These are phyloP conservation scores for Eriocheir sinensis DNA, from an alignment of 1,140 invertebrate species.

Conservation along the genomic window DNA sequence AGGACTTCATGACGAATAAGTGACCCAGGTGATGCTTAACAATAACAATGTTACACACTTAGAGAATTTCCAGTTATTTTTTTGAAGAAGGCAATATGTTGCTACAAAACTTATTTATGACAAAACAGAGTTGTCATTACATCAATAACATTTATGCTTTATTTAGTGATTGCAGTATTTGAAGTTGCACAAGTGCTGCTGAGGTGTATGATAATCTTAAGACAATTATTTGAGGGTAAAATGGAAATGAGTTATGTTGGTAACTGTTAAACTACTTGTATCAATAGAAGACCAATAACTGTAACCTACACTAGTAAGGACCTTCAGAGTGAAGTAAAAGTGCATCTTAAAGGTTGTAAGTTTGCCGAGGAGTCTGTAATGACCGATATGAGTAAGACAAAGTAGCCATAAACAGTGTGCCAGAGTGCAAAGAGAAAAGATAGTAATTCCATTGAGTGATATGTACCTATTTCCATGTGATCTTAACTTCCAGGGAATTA, in stretches of 20 bases:
- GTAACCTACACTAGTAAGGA: conserved; percentile 71
- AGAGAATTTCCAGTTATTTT: not conserved
- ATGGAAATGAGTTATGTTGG: conserved; percentile 57
- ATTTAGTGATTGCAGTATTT: conserved; percentile 38
- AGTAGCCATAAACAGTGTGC: conserved; percentile 70
- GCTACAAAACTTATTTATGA: not conserved
- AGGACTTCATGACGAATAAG: not conserved
- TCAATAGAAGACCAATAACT: conserved; percentile 62
- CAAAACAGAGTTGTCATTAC: not conserved
- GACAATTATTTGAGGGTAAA: conserved; percentile 47
- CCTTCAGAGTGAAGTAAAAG: conserved; percentile 73
- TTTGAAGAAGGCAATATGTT: not conserved
- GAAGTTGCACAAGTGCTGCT: conserved; percentile 2
- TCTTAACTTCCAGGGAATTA: conserved; percentile 77
- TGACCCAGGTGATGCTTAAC: conserved; percentile 10
- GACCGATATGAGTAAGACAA: conserved; percentile 48
- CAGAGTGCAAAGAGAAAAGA: conserved; percentile 68
- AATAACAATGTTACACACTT: not conserved
- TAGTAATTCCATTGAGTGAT: conserved; percentile 74
- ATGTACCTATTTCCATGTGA: conserved; percentile 75
- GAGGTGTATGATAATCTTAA: conserved; percentile 73
- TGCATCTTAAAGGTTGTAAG: conserved; percentile 72
- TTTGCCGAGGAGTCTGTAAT: conserved; percentile 67
- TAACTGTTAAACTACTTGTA: conserved; percentile 61
- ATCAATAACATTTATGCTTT: conserved; percentile 5